Evolutionary conservation across 2,113 vertebrate species (phyloP), one percentile per base, ranked within the genome.

Genomic region (Calyptommatus sinebrachiatus): DNA sequence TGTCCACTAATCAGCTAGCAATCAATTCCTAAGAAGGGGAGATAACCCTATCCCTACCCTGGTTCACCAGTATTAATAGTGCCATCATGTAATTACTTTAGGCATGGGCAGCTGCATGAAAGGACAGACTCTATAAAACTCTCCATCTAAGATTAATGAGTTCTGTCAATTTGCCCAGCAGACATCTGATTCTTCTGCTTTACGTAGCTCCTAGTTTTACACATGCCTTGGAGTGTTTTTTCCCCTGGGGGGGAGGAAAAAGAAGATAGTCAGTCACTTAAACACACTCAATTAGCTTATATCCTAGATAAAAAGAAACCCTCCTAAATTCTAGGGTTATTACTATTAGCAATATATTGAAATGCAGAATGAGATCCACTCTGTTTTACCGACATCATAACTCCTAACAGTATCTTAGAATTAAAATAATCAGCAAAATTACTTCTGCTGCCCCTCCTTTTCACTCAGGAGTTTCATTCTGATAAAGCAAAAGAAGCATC

Each of bases 1-100:
- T 94, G 95, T 93, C 93, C 92, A 93, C 95, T 95, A 96, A 96
- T 96, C 95, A 96, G 92, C 93, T 93, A 91, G 93, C 94, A 95
- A 96, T 95, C 96, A 96, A 92, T 96, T 95, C 93, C 93, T 90
- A 94, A 92, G 91, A 95, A 93, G 90, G 92, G 93, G 93, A 93
- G 95, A 95, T 95, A 94, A 94, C 93, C 93, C 91, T 93, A 94
- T 94, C 94, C 93, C 91, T 85, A 90, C 92, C 94, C 91, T 87
- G 90, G 93, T 93, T 93, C 93, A 88, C 93, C 90, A 90, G 93
- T 91, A 96, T 95, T 96, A 96, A 95, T 94, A 95, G 95, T 94
- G 93, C 92, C 94, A 94, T 96, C 91, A 91, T 94, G 93, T 96
- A 96, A 96, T 96, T 95, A 95, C 95, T 96, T 92, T 87, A 90